phyloP scores from a whole-genome alignment of 2,888 invertebrate species.

The Camptogramma bilineatum region DNA sequence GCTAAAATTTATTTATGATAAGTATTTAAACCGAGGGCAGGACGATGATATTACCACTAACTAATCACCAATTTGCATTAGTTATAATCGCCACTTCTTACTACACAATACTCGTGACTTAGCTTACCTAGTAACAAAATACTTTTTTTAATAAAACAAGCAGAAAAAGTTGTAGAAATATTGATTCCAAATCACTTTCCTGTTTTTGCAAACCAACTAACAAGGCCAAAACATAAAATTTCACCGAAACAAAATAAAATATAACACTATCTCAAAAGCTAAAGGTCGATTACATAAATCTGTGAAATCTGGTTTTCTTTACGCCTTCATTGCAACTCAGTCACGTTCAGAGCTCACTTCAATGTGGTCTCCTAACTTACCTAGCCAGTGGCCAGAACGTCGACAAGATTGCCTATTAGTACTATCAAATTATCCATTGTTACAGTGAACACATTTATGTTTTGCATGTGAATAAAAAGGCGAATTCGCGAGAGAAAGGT shows the following conservation, averaged over 20 bases:
- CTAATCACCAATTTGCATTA: no score
- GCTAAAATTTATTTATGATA: no score
- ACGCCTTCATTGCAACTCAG: slow-evolving; percentile 20
- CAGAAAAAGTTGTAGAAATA: neutral
- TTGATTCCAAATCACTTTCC: neutral
- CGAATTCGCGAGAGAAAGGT: slow-evolving; percentile 15
- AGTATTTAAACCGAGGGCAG: no score
- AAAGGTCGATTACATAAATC: slow-evolving; percentile 16
- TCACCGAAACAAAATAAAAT: neutral
- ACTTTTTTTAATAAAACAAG: neutral
- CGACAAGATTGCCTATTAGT: slow-evolving; percentile 9
- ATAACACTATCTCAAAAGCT: neutral
- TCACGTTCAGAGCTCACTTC: slow-evolving; percentile 18
- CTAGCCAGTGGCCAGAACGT: neutral
- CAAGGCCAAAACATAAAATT: neutral
- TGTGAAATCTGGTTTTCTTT: slow-evolving; percentile 19
- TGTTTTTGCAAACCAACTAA: neutral
- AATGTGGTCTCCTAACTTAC: slow-evolving; percentile 14
- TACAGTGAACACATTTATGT: slow-evolving; percentile 1
- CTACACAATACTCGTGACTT: no score
- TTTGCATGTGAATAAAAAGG: slow-evolving; percentile 19
- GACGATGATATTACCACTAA: no score
- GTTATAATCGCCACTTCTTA: no score
- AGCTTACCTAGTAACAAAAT: neutral
- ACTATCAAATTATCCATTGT: slow-evolving; percentile 14